phyloP scores from a whole-genome alignment of 64 coral and sea anemone genomes.

The Stichodactyla helianthus region DNA sequence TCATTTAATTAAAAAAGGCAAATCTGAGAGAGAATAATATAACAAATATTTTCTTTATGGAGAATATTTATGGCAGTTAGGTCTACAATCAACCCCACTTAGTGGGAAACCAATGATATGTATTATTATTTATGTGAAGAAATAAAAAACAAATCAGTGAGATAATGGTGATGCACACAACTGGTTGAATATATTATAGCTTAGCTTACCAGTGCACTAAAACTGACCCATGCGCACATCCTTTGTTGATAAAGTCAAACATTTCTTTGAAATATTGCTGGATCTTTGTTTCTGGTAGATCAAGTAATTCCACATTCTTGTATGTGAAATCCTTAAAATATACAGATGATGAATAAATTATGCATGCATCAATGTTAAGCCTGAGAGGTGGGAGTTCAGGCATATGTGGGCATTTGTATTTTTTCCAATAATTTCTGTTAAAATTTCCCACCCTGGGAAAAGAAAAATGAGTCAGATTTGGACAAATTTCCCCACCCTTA shows the following conservation, averaged over 20 bases:
- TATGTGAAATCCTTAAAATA: constrained; percentile 70
- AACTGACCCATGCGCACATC: constrained; percentile 46
- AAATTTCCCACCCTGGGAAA: too few species aligned
- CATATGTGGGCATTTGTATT: too few species aligned
- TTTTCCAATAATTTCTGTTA: too few species aligned
- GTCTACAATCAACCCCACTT: too few species aligned
- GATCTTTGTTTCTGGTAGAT: constrained; percentile 84
- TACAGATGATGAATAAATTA: neutral
- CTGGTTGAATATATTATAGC: neutral
- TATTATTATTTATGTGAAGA: neutral
- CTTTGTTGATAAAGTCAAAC: constrained; percentile 78
- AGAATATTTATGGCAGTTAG: too few species aligned
- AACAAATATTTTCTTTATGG: too few species aligned
- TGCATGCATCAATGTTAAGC: neutral
- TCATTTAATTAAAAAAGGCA: neutral
- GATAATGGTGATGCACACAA: neutral
- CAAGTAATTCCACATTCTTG: constrained; percentile 78
- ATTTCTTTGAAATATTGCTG: constrained; percentile 51
- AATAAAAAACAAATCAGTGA: neutral
- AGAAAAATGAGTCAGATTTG: too few species aligned
- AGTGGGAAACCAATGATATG: too few species aligned
- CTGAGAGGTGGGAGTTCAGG: neutral
- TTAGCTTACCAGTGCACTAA: constrained; percentile 83
- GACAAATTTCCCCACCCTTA: too few species aligned
- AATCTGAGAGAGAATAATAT: too few species aligned